A percentile compares a stretch with the other conserved stretches of the same genome.
phyloP scores from a whole-genome alignment of 2,113 vertebrate species.

The Panthera tigris region DNA sequence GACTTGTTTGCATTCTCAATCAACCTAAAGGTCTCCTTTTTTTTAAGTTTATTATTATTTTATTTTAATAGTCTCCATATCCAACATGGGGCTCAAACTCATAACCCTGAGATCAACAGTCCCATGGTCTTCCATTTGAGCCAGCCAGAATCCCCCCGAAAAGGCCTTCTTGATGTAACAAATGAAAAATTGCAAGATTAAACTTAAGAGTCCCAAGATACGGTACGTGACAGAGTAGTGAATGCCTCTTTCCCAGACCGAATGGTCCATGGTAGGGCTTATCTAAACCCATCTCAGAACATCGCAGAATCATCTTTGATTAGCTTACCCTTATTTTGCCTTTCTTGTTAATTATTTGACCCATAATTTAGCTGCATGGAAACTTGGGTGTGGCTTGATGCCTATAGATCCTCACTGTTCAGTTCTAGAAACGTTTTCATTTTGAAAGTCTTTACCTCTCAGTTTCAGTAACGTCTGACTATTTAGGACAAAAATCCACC shows the following conservation, averaged over 20 bases:
- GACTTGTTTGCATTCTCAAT: neutral
- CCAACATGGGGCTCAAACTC: neutral
- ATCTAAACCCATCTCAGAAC: neutral
- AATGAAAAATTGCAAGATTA: neutral
- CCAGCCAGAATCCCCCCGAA: neutral
- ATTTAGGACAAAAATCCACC: neutral
- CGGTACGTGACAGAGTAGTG: neutral
- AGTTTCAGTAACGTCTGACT: neutral
- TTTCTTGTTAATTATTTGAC: neutral
- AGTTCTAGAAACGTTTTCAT: neutral
- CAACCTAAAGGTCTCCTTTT: neutral
- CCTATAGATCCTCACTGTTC: neutral
- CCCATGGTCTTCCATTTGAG: neutral
- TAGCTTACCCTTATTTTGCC: neutral
- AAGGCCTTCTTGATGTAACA: neutral
- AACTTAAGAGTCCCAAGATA: neutral
- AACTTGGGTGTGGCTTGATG: neutral
- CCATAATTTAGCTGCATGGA: neutral
- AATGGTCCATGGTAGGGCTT: neutral
- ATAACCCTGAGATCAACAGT: neutral
- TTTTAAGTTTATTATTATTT: neutral
- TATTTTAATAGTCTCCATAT: neutral
- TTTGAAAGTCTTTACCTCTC: neutral
- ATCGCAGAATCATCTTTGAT: neutral
- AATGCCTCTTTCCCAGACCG: neutral